phyloP scores from a whole-genome alignment of 1,140 invertebrate genomes.

The Philotrypesis tridentata region DNA sequence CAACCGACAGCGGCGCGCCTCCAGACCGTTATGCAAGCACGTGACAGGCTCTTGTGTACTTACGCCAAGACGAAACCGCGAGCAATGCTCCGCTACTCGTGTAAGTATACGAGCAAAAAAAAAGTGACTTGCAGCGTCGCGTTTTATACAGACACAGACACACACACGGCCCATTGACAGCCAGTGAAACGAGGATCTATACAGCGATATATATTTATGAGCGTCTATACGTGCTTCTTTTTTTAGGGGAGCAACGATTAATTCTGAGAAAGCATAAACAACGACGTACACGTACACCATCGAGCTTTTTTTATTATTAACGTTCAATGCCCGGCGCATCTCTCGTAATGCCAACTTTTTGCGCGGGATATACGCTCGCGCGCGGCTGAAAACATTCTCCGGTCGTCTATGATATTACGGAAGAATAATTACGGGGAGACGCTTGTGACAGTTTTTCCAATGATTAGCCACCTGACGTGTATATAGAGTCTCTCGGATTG shows the following conservation, averaged over 20 bases:
- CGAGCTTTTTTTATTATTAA: conserved; percentile 19
- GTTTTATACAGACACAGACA: too few species aligned
- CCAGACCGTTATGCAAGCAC: conserved; percentile 60
- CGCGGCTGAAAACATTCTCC: not conserved
- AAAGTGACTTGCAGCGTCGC: not conserved
- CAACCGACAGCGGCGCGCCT: conserved; percentile 35
- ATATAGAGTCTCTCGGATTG: not conserved
- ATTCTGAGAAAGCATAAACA: conserved; percentile 34
- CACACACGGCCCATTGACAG: not conserved
- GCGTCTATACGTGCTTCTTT: not conserved
- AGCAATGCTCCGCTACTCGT: too few species aligned
- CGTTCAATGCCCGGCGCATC: conserved; percentile 32
- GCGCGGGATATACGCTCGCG: not conserved
- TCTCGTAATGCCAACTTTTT: not conserved
- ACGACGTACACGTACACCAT: not conserved
- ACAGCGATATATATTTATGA: not conserved
- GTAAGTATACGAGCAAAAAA: not conserved
- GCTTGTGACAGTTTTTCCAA: too few species aligned
- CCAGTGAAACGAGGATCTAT: not conserved
- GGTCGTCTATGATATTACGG: not conserved
- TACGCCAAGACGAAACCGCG: not conserved
- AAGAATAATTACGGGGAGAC: not conserved
- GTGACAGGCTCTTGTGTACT: conserved; percentile 50
- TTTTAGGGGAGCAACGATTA: not conserved
- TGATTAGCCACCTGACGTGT: too few species aligned